Base-by-base conservation (phyloP, 2,797 vertebrate species). In the Gymnoscopelus braueri region DNA sequence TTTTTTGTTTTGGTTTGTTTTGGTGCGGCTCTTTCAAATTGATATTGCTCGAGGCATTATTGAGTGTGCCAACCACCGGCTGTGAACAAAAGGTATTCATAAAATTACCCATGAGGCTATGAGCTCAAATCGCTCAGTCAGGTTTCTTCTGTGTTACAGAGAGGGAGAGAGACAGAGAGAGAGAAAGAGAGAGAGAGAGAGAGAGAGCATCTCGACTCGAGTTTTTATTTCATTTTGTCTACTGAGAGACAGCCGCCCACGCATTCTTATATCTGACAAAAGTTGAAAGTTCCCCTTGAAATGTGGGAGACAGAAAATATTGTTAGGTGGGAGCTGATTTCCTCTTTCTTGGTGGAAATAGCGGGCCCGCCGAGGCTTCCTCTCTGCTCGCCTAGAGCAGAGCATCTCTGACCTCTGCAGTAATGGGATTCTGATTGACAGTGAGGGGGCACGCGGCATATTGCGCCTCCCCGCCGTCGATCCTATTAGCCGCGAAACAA, bases 381-480 rank as follows among this genome's bases (percentile, higher is more conserved):
- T 44, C 54, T 14, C 66, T 49, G 55, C 56, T 78, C 70, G 82
- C 87, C 89, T 84, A 79, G 57, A 86, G 87, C 76, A 72, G 35
- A 61, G 69, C 65, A 84, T 77, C 71, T 78, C 53, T 91, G 89
- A 92, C 90, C 88, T 93, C 89, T 80, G 81, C 78, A 72, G 83
- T 90, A 93, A 92, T 91, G 78, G 86, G 84, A 88, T 85, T 85
- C 79, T 89, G 85, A 91, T 74, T 87, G 89, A 90, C 85, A 87
- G 80, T n/a, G 48, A 77, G 71, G 79, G 69, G 66, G 65, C 70
- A 63, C 67, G 61, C 52, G 23, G 66, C 64, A 72, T 61, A 67
- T 74, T 76, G 67, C 13, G 56, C 49, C 60, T 67, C 69, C 60
- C 72, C 56, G 60, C 67, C 50, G 74, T 76, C 67, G 71, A 69